Conservation (phyloP, 2,888 invertebrate species). For the Abrostola triplasia region DNA sequence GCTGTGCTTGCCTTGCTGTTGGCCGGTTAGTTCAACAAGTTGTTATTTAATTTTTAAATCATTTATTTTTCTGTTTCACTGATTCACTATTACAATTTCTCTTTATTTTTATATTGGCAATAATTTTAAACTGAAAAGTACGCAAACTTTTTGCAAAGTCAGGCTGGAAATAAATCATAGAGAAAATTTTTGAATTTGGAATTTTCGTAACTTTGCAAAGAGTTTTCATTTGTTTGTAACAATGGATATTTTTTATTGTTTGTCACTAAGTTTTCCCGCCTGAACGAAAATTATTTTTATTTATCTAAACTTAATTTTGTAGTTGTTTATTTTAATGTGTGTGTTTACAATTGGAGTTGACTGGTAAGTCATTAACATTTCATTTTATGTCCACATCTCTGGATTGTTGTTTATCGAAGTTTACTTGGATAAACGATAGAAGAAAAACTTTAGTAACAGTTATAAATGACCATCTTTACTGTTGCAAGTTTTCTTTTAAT, state of each 20-base stretch:
- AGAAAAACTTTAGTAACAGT: neutral
- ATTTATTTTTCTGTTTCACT: conserved; percentile 7
- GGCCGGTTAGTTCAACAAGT: conserved; percentile 72
- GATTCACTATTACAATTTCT: neutral
- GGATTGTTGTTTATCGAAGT: no score
- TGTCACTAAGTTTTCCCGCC: neutral
- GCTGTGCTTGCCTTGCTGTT: conserved; percentile 73
- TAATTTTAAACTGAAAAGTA: neutral
- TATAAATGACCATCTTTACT: no score
- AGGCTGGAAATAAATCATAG: neutral
- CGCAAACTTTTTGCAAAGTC: neutral
- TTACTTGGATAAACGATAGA: neutral
- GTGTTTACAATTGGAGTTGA: neutral
- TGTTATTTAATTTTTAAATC: conserved; percentile 2
- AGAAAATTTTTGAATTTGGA: neutral
- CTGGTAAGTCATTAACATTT: conserved; percentile 11
- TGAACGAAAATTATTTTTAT: conserved; percentile 24
- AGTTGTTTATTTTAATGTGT: neutral
- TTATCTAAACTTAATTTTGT: conserved; percentile 2
- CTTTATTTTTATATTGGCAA: neutral
- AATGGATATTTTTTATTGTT: neutral
- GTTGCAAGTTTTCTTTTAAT: no score
- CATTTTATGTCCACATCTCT: neutral
- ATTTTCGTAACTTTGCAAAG: neutral
- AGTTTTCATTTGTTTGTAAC: neutral